Conservation (phyloP, 1,140 invertebrate species). For the Oppia nitens region DNA sequence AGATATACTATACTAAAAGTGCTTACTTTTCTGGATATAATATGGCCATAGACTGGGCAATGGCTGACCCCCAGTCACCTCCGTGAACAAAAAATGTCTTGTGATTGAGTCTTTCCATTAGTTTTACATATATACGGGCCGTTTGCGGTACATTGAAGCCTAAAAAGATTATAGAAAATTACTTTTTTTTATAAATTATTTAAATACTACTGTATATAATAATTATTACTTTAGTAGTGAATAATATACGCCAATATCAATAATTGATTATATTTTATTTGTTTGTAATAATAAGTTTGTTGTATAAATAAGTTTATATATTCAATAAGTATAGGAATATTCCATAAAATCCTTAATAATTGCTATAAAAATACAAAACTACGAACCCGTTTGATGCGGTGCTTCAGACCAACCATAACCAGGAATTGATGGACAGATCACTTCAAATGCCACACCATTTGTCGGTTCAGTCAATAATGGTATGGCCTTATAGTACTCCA, state of each 20-base stretch:
- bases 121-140: conserved; percentile 14
- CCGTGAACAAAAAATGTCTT: conserved; percentile 12
- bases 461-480: conserved; percentile 40
- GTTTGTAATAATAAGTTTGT: too few species aligned
- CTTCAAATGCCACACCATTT: conserved; percentile 51
- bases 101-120: conserved; percentile 15
- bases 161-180: too few species aligned
- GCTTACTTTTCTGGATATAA: conserved; percentile 19
- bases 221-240: neutral
- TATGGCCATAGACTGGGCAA: conserved; percentile 8
- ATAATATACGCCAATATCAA: neutral
- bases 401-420: conserved; percentile 68
- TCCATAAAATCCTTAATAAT: too few species aligned
- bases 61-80: conserved; percentile 10
- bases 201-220: too few species aligned
- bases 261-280: conserved; percentile 44
- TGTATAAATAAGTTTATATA: too few species aligned
- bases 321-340: too few species aligned
- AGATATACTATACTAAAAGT: neutral
- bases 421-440: conserved; percentile 61
- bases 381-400: conserved; percentile 28
- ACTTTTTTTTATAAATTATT: too few species aligned
- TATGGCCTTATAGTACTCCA: conserved; percentile 66
- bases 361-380: too few species aligned
- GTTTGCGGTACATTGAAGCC: conserved; percentile 20